A percentile compares a stretch with the other conserved stretches of the same genome.
These are phyloP conservation scores for Adineta ricciae DNA, from an alignment of 2,888 invertebrate genomes.

Conservation along the genomic window DNA sequence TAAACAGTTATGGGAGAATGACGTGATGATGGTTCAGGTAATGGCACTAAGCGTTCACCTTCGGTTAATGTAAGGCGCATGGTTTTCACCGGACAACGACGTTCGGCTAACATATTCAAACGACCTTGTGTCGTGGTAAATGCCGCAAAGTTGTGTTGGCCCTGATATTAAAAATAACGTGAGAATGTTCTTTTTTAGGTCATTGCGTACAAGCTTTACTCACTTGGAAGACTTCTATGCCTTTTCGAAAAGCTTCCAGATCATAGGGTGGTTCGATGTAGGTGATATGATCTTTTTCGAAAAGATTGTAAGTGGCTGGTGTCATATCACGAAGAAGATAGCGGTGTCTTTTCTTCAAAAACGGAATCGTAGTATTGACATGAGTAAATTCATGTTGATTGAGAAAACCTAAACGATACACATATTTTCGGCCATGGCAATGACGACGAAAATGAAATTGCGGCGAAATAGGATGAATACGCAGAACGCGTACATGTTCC, in stretches of 20 bases:
- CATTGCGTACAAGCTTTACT: not conserved
- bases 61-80: not conserved
- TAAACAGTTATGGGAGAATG: not conserved
- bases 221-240: not conserved
- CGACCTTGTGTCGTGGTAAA: slow-evolving; percentile 32
- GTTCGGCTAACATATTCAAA: slow-evolving; percentile 34
- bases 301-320: not conserved
- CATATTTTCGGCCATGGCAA: not conserved
- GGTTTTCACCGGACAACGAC: slow-evolving; percentile 27
- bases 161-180: not conserved
- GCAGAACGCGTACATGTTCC: not conserved
- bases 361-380: not conserved
- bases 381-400: not conserved
- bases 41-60: not conserved
- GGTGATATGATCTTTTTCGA: not conserved
- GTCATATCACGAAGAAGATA: not conserved
- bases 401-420: not conserved
- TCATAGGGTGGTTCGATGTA: not conserved
- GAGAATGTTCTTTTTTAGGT: too few relatives aligned
- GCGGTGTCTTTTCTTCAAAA: not conserved
- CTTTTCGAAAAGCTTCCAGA: not conserved
- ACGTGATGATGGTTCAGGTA: not conserved
- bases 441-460: slow-evolving; percentile 21
- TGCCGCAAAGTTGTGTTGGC: slow-evolving; percentile 31
- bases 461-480: not conserved